A percentile compares a stretch with the other conserved stretches of the same genome.
Evolutionary conservation across 2,113 vertebrate species (phyloP).

Genomic region (Sterna hirundo): DNA sequence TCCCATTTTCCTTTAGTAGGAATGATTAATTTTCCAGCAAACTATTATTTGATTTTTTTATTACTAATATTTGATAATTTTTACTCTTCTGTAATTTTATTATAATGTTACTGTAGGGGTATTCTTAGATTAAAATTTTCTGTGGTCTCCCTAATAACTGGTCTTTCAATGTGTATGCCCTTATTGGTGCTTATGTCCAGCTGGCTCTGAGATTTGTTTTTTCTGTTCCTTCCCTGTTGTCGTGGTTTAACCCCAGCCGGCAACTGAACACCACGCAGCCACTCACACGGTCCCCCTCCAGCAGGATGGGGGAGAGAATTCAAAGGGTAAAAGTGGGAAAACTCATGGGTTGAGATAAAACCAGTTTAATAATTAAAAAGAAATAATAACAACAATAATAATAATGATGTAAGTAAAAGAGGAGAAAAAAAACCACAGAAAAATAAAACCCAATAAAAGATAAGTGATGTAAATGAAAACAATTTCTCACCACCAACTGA

Average conservation of each 20-base stretch:
- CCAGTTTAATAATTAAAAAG: background rate
- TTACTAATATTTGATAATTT: background rate
- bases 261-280: background rate
- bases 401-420: background rate
- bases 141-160: background rate
- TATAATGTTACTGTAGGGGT: background rate
- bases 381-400: too few relatives aligned
- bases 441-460: background rate
- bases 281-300: background rate
- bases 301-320: background rate
- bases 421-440: background rate
- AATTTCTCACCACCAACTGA: background rate
- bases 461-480: background rate
- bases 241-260: background rate
- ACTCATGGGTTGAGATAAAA: background rate
- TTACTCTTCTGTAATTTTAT: background rate
- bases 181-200: background rate
- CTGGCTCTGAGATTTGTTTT: background rate
- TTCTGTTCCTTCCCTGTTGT: background rate
- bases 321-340: background rate
- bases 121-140: background rate
- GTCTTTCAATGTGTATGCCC: background rate
- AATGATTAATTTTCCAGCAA: background rate
- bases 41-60: background rate
- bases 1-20: background rate